These are phyloP conservation scores for Telmatochromis sp. DNA, from an alignment of 2,113 vertebrate genomes.

Conservation along the genomic window DNA sequence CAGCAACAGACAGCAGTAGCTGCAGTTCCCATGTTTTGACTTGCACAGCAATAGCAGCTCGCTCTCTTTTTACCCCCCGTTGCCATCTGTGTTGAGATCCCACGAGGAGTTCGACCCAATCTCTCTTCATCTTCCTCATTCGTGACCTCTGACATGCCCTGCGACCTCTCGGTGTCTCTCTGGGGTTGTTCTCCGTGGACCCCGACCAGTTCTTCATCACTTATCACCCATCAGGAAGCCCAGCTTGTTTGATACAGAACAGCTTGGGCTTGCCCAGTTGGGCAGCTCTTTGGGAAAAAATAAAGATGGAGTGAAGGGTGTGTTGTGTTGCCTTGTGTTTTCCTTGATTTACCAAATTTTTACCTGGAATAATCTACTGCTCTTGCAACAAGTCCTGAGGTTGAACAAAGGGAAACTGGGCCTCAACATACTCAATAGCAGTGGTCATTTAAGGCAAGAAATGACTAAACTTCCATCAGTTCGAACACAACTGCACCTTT, in stretches of 20 bases:
- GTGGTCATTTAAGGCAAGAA: not conserved
- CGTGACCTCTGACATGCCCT: slow-evolving; percentile 55
- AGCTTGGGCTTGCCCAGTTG: not conserved
- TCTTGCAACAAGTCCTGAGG: not conserved
- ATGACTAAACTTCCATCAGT: slow-evolving; percentile 1
- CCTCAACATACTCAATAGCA: not conserved
- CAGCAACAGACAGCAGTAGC: not conserved
- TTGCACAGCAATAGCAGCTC: not conserved
- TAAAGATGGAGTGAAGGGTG: slow-evolving; percentile 10
- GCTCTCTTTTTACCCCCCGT: slow-evolving; percentile 20
- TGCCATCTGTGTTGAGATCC: slow-evolving; percentile 51
- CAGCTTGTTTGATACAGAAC: slow-evolving; percentile 4
- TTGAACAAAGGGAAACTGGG: not conserved
- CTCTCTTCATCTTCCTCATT: slow-evolving; percentile 55
- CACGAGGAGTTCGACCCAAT: slow-evolving; percentile 12
- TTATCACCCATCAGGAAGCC: slow-evolving; percentile 62
- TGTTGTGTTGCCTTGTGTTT: not conserved
- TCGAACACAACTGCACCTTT: not conserved
- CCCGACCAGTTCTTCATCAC: slow-evolving; percentile 36
- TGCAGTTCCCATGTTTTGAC: slow-evolving; percentile 17
- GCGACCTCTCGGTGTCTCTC: slow-evolving; percentile 13
- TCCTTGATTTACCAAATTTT: not conserved
- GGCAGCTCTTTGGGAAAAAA: slow-evolving; percentile 4
- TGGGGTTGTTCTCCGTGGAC: slow-evolving; percentile 9
- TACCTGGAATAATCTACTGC: not conserved